Conservation (phyloP, 2,797 vertebrate genomes). For the Arrhamphus sclerolepis region DNA sequence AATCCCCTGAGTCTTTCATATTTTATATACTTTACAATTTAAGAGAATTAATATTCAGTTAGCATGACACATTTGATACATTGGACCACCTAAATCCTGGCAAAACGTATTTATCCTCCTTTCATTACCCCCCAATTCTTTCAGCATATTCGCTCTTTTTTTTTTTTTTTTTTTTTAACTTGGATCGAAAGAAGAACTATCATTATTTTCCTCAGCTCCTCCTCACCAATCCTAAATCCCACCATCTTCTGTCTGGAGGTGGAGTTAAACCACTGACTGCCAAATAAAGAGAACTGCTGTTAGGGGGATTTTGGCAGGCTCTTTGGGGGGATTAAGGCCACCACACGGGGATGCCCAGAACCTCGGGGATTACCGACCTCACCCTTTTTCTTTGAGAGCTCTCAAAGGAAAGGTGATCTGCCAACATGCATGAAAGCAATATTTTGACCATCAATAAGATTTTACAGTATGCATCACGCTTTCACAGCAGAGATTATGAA, state of each 20-base stretch:
- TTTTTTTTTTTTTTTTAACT: not conserved
- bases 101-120: too few relatives aligned
- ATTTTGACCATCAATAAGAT: slow-evolving; percentile 16
- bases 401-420: slow-evolving; percentile 22
- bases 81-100: too few relatives aligned
- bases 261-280: slow-evolving; percentile 52
- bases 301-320: slow-evolving; percentile 47
- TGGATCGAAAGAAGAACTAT: not conserved
- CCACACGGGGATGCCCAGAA: slow-evolving; percentile 51
- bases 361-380: slow-evolving; percentile 61
- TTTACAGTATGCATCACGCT: slow-evolving; percentile 4
- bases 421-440: not conserved
- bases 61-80: slow-evolving; percentile 15
- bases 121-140: not conserved
- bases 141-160: not conserved
- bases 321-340: slow-evolving; percentile 57
- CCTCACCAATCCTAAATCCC: slow-evolving; percentile 23
- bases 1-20: slow-evolving; percentile 16
- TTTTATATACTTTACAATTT: slow-evolving; percentile 46
- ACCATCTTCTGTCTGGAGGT: slow-evolving; percentile 32
- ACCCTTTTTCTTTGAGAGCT: slow-evolving; percentile 25
- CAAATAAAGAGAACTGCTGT: slow-evolving; percentile 58
- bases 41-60: slow-evolving; percentile 37
- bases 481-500: too few relatives aligned
- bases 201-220: slow-evolving; percentile 22